Base-by-base conservation (phyloP, 2,797 vertebrate species). In the Taeniopygia guttata region DNA sequence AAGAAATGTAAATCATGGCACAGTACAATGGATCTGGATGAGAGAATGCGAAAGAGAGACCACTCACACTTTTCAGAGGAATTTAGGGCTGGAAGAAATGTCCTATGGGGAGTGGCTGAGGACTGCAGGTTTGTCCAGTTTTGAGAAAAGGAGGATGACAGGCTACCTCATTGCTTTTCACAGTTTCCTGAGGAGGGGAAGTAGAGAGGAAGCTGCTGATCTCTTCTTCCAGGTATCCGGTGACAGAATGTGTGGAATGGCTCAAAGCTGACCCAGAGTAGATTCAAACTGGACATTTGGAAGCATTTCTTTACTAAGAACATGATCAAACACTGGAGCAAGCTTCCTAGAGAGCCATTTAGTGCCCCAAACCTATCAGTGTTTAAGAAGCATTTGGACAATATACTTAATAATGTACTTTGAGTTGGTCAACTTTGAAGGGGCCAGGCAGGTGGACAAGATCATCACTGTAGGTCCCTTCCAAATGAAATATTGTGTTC, bases 81-180 rank as follows among this genome's bases (percentile, higher is more conserved):
- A 19, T 56, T 55, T 67, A 85, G 8, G 2, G 5, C 26, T 73
- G 27, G 10, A 70, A 66, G 80, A n/a, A n/a, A n/a, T n/a, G n/a
- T n/a, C n/a, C n/a, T n/a, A n/a, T n/a, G n/a, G n/a, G n/a, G n/a
- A n/a, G 11, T 0, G 0, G 13, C 15, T 84, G 26, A 51, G 36
- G 30, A 70, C 5, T 51, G 7, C 4, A 16, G 2, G 16, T 9
- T 82, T 87, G 22, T 45, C 66, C 63, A 13, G 9, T 54, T 77
- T 55, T 25, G 6, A 79, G 51, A 58, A 60, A 58, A 66, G 10
- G 10, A 75, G 21, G 4, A 14, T 49, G 43, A 32, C 6, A 34
- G 14, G 2, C 1, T 8, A n/a, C 0, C 1, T 42, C 16, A 21
- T 30, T 66, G 1, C 5, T 49, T n/a, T 40, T n/a, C 52, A 12